Percentiles rank a stretch among this genome's conserved stretches.
Conservation (phyloP, 2,113 vertebrate genomes). For the Elanoides forficatus region DNA sequence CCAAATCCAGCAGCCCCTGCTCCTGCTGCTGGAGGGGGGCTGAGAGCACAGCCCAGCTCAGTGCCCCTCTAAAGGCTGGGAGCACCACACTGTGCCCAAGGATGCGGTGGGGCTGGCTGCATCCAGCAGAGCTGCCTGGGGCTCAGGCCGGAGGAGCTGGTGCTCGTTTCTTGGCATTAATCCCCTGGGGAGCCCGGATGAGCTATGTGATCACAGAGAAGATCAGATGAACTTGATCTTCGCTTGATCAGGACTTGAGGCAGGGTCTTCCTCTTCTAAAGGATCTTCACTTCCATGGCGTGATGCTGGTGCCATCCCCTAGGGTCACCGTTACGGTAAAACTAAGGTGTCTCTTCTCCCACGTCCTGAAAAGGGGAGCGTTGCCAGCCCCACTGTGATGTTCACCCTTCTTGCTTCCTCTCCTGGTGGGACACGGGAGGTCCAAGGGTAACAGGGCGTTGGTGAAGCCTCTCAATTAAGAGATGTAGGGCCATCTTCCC, state of each 20-base stretch:
- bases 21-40: neutral
- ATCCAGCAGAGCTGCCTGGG: neutral
- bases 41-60: neutral
- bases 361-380: fast-evolving
- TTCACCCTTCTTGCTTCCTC: neutral
- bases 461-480: neutral
- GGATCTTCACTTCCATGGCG: neutral
- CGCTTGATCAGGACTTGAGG: too few species aligned
- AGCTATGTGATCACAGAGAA: neutral
- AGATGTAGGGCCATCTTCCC: neutral
- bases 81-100: too few species aligned
- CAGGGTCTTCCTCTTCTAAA: neutral
- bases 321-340: too few species aligned
- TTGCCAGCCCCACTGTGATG: neutral
- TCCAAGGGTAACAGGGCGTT: fast-evolving
- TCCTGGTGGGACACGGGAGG: neutral
- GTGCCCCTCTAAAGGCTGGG: too few species aligned
- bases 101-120: neutral
- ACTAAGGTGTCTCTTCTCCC: neutral
- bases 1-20: neutral
- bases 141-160: neutral
- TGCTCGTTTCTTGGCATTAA: neutral
- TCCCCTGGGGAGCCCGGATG: neutral
- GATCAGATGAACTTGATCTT: neutral
- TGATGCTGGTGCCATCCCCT: neutral